Conservation (phyloP, 2,888 invertebrate species). For the Athrips mouffetella region DNA sequence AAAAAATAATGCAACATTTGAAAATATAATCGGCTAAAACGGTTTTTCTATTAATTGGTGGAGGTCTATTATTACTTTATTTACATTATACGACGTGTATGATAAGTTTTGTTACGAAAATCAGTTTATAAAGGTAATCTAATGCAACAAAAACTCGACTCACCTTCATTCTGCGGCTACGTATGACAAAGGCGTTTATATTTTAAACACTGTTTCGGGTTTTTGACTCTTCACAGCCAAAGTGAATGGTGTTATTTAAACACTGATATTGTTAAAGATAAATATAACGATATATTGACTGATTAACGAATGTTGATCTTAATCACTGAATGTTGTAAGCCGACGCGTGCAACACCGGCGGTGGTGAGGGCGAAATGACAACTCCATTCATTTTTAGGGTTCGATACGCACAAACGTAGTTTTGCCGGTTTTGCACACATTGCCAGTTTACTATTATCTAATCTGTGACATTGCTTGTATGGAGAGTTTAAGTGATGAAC, state of each 20-base stretch:
- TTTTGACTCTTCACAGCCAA: background rate
- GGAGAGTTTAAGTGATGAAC: too few relatives aligned
- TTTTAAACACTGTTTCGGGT: background rate
- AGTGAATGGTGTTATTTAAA: slow-evolving; percentile 2
- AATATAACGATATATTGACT: background rate
- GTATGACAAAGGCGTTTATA: background rate
- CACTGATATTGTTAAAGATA: slow-evolving; percentile 4
- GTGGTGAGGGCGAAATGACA: slow-evolving; percentile 5
- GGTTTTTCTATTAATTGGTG: too few relatives aligned
- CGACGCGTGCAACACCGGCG: slow-evolving; percentile 6
- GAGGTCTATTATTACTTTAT: too few relatives aligned
- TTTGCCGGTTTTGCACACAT: too few relatives aligned
- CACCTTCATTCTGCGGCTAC: slow-evolving; percentile 2
- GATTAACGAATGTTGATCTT: background rate
- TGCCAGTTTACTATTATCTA: too few relatives aligned
- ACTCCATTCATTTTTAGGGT: too few relatives aligned
- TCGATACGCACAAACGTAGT: too few relatives aligned
- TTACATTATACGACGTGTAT: too few relatives aligned
- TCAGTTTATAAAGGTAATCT: background rate
- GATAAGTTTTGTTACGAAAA: too few relatives aligned
- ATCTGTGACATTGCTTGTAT: too few relatives aligned
- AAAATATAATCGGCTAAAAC: background rate
- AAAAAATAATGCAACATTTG: background rate
- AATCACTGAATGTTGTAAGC: background rate
- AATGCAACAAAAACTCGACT: background rate